Evolutionary conservation across 2,113 vertebrate species (phyloP).

Genomic region (Psammodynastes pulverulentus): DNA sequence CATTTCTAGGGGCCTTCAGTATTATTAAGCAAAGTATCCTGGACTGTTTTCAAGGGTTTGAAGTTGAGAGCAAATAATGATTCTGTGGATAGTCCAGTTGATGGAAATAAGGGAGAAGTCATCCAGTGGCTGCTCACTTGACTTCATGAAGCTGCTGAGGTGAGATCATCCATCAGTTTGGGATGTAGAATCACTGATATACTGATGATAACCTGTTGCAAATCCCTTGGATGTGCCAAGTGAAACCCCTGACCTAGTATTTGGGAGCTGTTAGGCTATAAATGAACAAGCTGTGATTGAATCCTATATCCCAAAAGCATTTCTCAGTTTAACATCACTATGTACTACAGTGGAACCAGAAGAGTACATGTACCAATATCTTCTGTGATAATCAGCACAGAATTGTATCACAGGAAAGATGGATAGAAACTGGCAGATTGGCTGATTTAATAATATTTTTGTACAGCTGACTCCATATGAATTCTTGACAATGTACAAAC

Average conservation of each 20-base stretch:
- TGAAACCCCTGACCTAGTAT: not conserved
- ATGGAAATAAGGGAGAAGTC: not conserved
- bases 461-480: no score
- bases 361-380: no score
- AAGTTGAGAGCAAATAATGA: not conserved
- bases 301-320: not conserved
- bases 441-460: no score
- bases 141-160: not conserved
- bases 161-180: not conserved
- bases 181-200: not conserved
- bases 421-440: no score
- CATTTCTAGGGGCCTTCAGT: not conserved
- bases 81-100: not conserved
- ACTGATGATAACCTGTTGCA: not conserved
- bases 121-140: not conserved
- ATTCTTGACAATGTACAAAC: no score
- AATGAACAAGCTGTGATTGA: not conserved
- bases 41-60: not conserved
- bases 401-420: not conserved
- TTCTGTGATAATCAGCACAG: not conserved
- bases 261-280: not conserved
- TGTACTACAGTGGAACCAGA: no score
- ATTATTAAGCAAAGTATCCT: not conserved
- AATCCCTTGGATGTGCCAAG: not conserved
- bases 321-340: no score